Conservation (phyloP, 1,140 invertebrate genomes). For the Ladona fulva region DNA sequence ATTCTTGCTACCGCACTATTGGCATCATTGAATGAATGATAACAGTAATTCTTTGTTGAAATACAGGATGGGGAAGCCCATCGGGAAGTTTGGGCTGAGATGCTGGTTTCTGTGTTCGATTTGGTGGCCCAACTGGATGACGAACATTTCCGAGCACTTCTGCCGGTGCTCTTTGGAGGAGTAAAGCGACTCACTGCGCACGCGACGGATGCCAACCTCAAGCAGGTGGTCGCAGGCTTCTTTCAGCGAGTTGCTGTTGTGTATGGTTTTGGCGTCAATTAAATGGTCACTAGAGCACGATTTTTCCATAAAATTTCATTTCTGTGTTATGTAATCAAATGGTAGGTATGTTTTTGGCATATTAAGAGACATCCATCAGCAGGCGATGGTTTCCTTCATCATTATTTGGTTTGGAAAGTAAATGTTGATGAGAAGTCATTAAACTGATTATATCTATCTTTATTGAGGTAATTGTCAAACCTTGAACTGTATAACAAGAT, state of each 20-base stretch:
- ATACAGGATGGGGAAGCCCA: constrained; percentile 53
- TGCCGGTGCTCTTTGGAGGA: constrained; percentile 52
- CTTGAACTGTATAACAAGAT: too few relatives aligned
- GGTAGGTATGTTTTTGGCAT: too few relatives aligned
- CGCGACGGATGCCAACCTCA: constrained; percentile 46
- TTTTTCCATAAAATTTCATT: background rate
- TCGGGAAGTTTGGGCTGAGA: constrained; percentile 53
- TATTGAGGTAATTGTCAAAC: too few relatives aligned
- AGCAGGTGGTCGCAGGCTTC: constrained; percentile 49
- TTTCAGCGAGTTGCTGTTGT: constrained; percentile 50
- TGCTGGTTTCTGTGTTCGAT: constrained; percentile 48
- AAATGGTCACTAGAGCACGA: constrained; percentile 28
- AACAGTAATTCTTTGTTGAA: too few relatives aligned
- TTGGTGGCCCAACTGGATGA: constrained; percentile 48
- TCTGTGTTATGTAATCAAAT: too few relatives aligned
- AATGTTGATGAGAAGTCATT: too few relatives aligned
- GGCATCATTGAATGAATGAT: too few relatives aligned
- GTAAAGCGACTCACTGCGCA: constrained; percentile 51
- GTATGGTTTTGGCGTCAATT: constrained; percentile 41
- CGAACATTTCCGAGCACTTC: constrained; percentile 44
- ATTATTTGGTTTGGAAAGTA: too few relatives aligned
- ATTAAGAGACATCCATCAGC: too few relatives aligned
- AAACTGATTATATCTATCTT: too few relatives aligned
- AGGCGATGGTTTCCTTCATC: too few relatives aligned
- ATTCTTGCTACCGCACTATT: too few relatives aligned